Conservation (phyloP, 1,140 invertebrate species). For the Anastrepha obliqua region DNA sequence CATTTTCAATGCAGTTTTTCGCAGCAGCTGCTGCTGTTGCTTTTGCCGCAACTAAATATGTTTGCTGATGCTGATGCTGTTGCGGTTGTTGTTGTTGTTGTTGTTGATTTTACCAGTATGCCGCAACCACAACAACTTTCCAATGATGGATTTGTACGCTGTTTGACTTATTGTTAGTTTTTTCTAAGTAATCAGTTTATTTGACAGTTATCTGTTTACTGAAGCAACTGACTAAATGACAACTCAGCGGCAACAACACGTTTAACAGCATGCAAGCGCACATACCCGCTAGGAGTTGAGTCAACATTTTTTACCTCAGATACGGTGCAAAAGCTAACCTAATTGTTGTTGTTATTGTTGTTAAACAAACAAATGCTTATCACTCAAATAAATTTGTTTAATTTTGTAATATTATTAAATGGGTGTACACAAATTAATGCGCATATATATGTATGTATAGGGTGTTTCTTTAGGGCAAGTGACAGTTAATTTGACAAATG, state of each 20-base stretch:
- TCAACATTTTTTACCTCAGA: too few species aligned
- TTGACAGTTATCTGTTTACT: not conserved
- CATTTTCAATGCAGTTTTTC: not conserved
- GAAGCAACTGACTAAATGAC: not conserved
- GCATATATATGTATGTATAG: too few species aligned
- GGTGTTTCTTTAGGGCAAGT: too few species aligned
- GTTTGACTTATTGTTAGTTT: not conserved
- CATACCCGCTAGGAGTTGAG: not conserved
- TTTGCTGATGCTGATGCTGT: not conserved
- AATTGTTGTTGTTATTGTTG: too few species aligned
- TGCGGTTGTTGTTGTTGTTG: not conserved
- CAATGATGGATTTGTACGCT: slow-evolving; percentile 44
- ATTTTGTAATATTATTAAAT: too few species aligned
- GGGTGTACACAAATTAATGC: too few species aligned
- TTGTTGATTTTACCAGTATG: not conserved
- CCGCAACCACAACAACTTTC: slow-evolving; percentile 44
- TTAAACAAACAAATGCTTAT: too few species aligned
- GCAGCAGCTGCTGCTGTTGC: not conserved
- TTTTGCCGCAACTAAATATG: not conserved
- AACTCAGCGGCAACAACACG: not conserved
- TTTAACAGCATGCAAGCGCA: not conserved
- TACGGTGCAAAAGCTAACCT: too few species aligned
- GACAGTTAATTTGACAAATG: too few species aligned
- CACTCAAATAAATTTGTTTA: too few species aligned
- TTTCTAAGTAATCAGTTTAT: not conserved